Percentiles rank a stretch among this genome's conserved stretches.
Conservation (phyloP, 1,140 invertebrate species). For the Lasioglossum albipes region DNA sequence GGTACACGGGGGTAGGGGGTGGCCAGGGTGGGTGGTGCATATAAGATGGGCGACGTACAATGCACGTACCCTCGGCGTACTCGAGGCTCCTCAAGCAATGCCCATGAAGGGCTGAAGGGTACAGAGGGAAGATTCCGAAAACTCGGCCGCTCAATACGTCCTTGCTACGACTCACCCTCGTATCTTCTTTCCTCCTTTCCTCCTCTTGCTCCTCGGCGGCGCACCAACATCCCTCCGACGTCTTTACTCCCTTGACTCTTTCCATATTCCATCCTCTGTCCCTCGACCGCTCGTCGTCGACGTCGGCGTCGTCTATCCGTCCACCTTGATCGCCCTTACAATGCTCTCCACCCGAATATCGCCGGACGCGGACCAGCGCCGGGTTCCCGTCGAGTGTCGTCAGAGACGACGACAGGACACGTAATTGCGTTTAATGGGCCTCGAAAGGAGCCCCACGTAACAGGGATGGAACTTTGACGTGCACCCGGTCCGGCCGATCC, state of each 20-base stretch:
- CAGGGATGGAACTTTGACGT: constrained; percentile 50
- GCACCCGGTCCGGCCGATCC: constrained; percentile 8
- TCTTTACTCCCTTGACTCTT: constrained; percentile 4
- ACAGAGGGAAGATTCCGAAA: constrained; percentile 72
- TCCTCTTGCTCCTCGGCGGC: constrained; percentile 1
- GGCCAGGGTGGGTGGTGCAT: constrained; percentile 70
- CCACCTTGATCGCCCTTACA: not conserved
- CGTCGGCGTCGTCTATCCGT: not conserved
- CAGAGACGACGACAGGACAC: constrained; percentile 51
- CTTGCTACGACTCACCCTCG: constrained; percentile 45
- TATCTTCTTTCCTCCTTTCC: constrained; percentile 43
- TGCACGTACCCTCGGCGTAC: constrained; percentile 72
- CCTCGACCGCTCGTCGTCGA: too few species aligned
- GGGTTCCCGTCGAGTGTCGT: constrained; percentile 44
- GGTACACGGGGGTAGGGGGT: constrained; percentile 39
- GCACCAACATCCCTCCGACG: not conserved
- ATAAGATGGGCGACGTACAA: constrained; percentile 75
- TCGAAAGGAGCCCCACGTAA: constrained; percentile 50
- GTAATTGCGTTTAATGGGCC: constrained; percentile 62
- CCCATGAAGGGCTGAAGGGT: constrained; percentile 55
- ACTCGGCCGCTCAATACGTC: constrained; percentile 72
- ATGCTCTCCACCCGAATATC: constrained; percentile 13
- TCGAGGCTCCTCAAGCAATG: constrained; percentile 73
- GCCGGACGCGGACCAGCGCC: constrained; percentile 5
- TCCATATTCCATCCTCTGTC: not conserved